Evolutionary conservation across 1,140 invertebrate genomes (phyloP).

Genomic region (Hypsibius dujardini): DNA sequence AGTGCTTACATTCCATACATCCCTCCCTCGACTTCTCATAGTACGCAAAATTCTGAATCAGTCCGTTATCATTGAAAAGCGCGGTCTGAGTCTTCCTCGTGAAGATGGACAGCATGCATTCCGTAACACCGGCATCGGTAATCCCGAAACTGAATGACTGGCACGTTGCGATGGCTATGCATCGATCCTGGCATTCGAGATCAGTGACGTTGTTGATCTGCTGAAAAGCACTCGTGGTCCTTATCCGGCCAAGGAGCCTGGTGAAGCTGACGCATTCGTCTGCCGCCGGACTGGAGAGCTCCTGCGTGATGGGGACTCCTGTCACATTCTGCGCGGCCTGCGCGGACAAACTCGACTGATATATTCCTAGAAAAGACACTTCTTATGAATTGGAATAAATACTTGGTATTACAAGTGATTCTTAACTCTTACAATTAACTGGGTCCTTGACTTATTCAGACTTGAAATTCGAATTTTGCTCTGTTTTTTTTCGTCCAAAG

Average conservation of each 20-base stretch:
- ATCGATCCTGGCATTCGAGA: conserved; percentile 8
- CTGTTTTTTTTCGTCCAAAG: no score
- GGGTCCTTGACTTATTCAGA: no score
- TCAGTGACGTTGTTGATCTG: not conserved
- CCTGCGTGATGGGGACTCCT: not conserved
- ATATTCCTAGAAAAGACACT: no score
- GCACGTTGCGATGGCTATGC: not conserved
- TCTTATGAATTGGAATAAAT: no score
- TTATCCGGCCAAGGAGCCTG: conserved; percentile 1
- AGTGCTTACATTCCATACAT: conserved; percentile 12
- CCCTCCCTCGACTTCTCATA: conserved; percentile 14
- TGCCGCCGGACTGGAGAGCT: not conserved
- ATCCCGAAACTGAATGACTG: conserved; percentile 17
- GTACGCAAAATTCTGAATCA: conserved; percentile 7
- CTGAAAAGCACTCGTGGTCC: not conserved
- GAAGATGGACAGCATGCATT: not conserved
- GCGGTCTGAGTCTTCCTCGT: not conserved
- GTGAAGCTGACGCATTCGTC: conserved; percentile 16
- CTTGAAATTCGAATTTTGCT: no score
- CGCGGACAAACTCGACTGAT: not conserved
- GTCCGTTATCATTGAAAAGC: conserved; percentile 14
- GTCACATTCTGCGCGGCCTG: not conserved
- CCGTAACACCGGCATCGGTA: not conserved
- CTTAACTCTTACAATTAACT: no score
- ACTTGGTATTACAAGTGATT: no score